These are phyloP conservation scores for Diorhabda elongata DNA, from an alignment of 1,140 invertebrate genomes.

Conservation along the genomic window DNA sequence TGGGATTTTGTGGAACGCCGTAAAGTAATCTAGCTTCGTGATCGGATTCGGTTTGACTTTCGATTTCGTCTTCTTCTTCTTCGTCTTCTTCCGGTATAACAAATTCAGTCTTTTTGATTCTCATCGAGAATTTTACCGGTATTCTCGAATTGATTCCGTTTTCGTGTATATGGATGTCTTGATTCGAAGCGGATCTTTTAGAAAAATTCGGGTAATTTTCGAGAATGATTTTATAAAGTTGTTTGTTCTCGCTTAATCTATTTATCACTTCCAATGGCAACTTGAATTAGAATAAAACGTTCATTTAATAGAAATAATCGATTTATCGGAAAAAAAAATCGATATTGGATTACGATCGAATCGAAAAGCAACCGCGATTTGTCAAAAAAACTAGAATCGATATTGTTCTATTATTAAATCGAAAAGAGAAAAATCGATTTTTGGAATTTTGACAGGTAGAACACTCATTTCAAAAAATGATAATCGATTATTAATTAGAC, in stretches of 20 bases:
- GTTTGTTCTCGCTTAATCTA: constrained; percentile 59
- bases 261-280: constrained; percentile 63
- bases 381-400: too few species aligned
- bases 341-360: too few species aligned
- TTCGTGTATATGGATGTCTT: constrained; percentile 7
- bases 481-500: too few species aligned
- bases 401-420: too few species aligned
- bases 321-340: too few species aligned
- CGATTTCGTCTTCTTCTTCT: background rate
- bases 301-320: too few species aligned
- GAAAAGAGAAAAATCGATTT: too few species aligned
- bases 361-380: too few species aligned
- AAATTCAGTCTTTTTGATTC: constrained; percentile 8
- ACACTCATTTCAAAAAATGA: too few species aligned
- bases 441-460: too few species aligned
- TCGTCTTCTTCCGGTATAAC: constrained; percentile 4
- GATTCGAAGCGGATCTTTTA: constrained; percentile 53
- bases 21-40: background rate
- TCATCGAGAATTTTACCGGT: constrained; percentile 25
- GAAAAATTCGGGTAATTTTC: constrained; percentile 70
- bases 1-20: background rate
- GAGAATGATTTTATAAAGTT: constrained; percentile 64
- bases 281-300: constrained; percentile 46
- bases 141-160: constrained; percentile 19
- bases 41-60: background rate